Evolutionary conservation across 35 echinoderm and acorn worm genomes (phyloP), one percentile per base, ranked within the genome.

Genomic region (Eucidaris tribuloides): DNA sequence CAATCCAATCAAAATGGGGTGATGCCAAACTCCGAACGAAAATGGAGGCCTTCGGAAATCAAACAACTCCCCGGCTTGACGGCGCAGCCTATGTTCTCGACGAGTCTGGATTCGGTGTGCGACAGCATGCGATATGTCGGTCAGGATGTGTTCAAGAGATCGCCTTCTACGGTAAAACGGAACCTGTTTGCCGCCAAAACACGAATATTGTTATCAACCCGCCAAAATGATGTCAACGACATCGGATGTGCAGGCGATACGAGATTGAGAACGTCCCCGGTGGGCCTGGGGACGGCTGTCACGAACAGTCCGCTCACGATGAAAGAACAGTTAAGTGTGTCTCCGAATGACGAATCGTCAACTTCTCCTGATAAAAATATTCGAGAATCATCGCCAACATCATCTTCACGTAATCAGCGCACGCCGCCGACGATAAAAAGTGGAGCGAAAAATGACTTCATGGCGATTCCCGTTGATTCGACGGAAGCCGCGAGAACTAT

Each of bases 61-160:
- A 74, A 74, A 44, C 68, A 44, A 33, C 68, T 74, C 20, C 68
- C 68, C 9, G 68, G 68, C 7, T 40, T 74, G 68, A 74, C 68
- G 22, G 37, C 68, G 68, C 68, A 74, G 68, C 41, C 68, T 24
- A 74, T 74, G 28, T 74, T 38, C 22, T 22, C 68, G 35, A 41
- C 39, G 13, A 74, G 44, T n/a, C 22, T 74, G 35, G 68, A 74
- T 23, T 6, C 34, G 15, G 68, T 74, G 36, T 74, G 68, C 68
- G 68, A 27, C 9, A 36, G 68, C 28, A 74, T 74, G 68, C 36
- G 38, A 74, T 40, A 74, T 44, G 68, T 74, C 41, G 68, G 68
- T 7, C 68, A 74, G 37, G 68, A 74, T 40, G 68, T 74, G 35
- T 74, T 74, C 23, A 38, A 44, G 24, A n/a, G n/a, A 11, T 7